Evolutionary conservation across 2,888 invertebrate genomes (phyloP).

Genomic region (Aphidius colemani): DNA sequence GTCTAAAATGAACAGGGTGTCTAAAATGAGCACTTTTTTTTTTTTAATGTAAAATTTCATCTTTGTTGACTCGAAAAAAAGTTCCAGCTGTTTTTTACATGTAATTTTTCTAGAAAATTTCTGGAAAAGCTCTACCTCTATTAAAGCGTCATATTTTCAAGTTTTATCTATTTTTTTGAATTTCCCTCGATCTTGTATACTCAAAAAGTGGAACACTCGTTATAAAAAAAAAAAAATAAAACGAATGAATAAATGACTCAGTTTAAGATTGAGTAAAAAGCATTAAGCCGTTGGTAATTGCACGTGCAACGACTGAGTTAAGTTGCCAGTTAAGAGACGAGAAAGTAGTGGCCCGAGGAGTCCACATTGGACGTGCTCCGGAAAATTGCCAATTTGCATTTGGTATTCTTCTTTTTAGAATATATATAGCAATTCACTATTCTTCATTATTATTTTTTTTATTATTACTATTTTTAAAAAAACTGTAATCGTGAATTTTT

Average conservation of each 20-base stretch:
- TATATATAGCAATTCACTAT: slow-evolving; percentile 20
- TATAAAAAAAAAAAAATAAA: slow-evolving; percentile 8
- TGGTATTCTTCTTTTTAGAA: slow-evolving; percentile 26
- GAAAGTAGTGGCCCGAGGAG: slow-evolving; percentile 6
- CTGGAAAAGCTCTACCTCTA: too few relatives aligned
- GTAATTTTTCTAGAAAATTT: too few relatives aligned
- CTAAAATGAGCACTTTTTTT: too few relatives aligned
- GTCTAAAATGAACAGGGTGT: too few relatives aligned
- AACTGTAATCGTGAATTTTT: background rate
- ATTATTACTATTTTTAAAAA: background rate
- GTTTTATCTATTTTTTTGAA: too few relatives aligned
- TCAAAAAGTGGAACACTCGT: slow-evolving; percentile 7
- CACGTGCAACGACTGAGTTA: slow-evolving; percentile 24
- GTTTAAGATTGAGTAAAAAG: background rate
- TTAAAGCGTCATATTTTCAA: too few relatives aligned
- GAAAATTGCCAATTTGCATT: slow-evolving; percentile 39
- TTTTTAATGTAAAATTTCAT: too few relatives aligned
- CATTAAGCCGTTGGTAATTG: slow-evolving; percentile 29
- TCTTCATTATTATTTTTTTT: slow-evolving; percentile 6
- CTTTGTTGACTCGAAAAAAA: too few relatives aligned
- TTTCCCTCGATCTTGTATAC: background rate
- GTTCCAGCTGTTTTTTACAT: too few relatives aligned
- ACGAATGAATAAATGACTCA: slow-evolving; percentile 1
- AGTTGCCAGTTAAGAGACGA: slow-evolving; percentile 20
- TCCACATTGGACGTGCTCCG: slow-evolving; percentile 24